Evolutionary conservation across 2,113 vertebrate genomes (phyloP), one percentile per base, ranked within the genome.

Genomic region (Neodon shergylaensis): DNA sequence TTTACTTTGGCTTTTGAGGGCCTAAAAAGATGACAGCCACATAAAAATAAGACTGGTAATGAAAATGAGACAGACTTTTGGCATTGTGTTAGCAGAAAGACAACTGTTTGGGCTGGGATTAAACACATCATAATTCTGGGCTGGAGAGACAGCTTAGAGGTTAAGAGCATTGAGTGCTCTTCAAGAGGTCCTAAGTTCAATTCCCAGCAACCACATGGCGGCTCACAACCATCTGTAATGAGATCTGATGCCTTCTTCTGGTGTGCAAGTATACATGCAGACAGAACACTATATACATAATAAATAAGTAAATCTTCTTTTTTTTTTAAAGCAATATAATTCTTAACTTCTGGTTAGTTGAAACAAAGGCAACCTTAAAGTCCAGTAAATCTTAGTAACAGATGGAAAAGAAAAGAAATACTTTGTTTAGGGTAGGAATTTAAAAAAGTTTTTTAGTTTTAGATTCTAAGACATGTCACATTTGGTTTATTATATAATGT

Each of bases 1-100:
- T 90, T 91, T 88, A 68, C 33, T 96, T 93, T 86, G 84, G 61
- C 54, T 93, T 91, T 74, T 87, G 39, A 94, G 79, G 33, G 42
- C 74, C 63, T 94, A 84, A 95, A 73, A 94, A 91, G 66, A 76
- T 83, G 33, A 31, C 44, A 88, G 52, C 54, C 61, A 65, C 65
- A 81, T 47, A 94, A n/a, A 87, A 36, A 82, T 92, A 6, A 90
- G 6, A 95, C 79, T 94, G 39, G 33, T 58, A 85, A 76, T 93
- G n/a, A 94, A 92, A 94, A 58, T 36, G n/a, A 94, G 91, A 81
- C 21, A 47, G 36, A 42, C 61, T 61, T 94, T 88, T 84, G 52
- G 16, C 79, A n/a, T 78, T 78, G 6, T 93, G 42, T 11, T 92
- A n/a, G 47, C 79, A 1, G 47, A 87, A 89, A 74, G 21, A 70